These are phyloP conservation scores for Erebia aethiops DNA, from an alignment of 2,888 invertebrate genomes.

Conservation along the genomic window DNA sequence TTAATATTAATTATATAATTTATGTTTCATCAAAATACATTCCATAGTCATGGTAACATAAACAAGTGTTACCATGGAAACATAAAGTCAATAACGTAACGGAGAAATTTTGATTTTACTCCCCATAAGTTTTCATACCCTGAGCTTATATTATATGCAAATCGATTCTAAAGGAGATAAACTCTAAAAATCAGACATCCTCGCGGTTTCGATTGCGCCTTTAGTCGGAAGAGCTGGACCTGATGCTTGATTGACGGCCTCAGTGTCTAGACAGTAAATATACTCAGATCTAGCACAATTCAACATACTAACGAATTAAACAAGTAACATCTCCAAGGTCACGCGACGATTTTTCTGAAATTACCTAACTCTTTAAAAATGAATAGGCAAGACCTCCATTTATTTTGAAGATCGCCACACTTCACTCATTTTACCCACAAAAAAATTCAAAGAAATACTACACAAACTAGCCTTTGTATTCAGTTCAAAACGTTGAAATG, in stretches of 20 bases:
- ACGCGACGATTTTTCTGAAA: not conserved
- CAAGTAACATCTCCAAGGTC: conserved; percentile 18
- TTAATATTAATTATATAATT: too few relatives aligned
- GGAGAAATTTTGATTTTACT: too few relatives aligned
- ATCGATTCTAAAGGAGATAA: too few relatives aligned
- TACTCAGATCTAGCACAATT: conserved; percentile 17
- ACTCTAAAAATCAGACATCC: conserved; percentile 1
- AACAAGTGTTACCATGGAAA: too few relatives aligned
- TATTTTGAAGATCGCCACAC: not conserved
- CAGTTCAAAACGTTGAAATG: conserved; percentile 11
- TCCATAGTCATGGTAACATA: too few relatives aligned
- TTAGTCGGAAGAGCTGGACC: conserved; percentile 14
- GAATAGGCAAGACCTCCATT: not conserved
- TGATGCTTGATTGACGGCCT: conserved; percentile 27
- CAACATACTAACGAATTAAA: conserved; percentile 13
- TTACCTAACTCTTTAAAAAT: not conserved
- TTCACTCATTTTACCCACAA: not conserved
- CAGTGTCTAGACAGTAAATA: conserved; percentile 26
- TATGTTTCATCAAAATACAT: too few relatives aligned
- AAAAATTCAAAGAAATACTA: conserved; percentile 7
- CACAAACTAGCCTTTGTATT: conserved; percentile 8
- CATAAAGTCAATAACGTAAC: too few relatives aligned
- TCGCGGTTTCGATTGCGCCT: conserved; percentile 12
- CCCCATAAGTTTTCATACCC: too few relatives aligned
- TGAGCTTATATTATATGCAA: too few relatives aligned